Conservation (phyloP, 2,113 vertebrate species). For the Cacatua alba region DNA sequence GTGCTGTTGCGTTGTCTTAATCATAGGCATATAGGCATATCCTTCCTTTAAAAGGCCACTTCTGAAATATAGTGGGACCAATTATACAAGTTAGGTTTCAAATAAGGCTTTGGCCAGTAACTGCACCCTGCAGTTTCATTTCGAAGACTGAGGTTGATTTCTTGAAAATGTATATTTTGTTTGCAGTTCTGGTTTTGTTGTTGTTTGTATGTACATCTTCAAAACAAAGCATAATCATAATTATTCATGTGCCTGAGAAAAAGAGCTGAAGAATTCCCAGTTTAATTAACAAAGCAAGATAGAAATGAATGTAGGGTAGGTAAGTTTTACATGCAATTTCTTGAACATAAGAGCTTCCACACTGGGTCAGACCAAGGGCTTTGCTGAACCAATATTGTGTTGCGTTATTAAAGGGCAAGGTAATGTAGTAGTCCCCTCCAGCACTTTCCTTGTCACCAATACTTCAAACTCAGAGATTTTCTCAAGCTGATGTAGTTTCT, state of each 20-base stretch:
- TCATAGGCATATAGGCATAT: neutral
- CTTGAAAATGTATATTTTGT: neutral
- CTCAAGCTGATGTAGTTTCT: neutral
- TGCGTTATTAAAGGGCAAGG: neutral
- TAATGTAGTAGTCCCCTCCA: neutral
- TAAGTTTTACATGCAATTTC: neutral
- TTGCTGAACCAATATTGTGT: accelerated
- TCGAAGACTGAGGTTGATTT: neutral
- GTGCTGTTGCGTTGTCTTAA: neutral
- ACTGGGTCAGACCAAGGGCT: neutral
- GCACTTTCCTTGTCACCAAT: neutral
- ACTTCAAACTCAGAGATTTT: neutral
- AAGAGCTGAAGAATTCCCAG: neutral
- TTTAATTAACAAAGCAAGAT: neutral
- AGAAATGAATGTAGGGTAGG: neutral
- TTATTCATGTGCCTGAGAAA: neutral
- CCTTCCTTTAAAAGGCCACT: neutral
- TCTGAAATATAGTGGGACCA: neutral
- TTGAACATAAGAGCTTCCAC: neutral
- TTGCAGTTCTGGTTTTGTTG: neutral
- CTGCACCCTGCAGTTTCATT: neutral
- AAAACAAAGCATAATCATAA: neutral
- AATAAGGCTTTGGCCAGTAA: neutral
- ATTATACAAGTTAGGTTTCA: neutral
- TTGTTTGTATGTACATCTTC: neutral